Conservation (phyloP, 1,140 invertebrate genomes). For the Copidosoma floridanum region DNA sequence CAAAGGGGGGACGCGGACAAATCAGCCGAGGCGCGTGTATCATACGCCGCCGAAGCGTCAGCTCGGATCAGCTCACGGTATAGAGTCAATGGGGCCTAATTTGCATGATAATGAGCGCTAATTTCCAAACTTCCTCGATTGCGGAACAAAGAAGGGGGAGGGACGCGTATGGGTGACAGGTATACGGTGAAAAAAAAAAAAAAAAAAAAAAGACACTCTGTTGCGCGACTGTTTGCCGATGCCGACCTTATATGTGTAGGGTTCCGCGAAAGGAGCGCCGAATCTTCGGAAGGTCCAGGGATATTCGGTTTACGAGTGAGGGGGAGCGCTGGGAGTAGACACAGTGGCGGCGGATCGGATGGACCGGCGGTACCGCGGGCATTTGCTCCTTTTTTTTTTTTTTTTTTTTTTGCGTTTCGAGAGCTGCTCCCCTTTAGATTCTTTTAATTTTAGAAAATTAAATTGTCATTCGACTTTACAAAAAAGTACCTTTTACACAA, state of each 20-base stretch:
- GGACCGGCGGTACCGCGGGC: neutral
- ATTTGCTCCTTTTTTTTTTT: too few relatives aligned
- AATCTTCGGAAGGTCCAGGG: conserved; percentile 23
- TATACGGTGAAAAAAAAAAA: too few relatives aligned
- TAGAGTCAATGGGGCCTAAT: neutral
- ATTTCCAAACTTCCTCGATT: conserved; percentile 17
- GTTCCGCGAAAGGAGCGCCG: conserved; percentile 20
- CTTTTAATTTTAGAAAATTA: too few relatives aligned
- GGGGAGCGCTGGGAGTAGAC: neutral
- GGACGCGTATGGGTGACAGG: neutral
- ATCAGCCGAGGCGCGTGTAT: neutral
- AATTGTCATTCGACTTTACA: too few relatives aligned
- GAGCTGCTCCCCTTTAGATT: too few relatives aligned
- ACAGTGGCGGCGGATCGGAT: neutral
- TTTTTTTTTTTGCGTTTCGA: too few relatives aligned
- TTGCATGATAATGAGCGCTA: conserved; percentile 23
- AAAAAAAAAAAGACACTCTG: too few relatives aligned
- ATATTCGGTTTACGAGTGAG: neutral
- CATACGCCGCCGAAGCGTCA: conserved; percentile 2
- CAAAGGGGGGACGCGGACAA: neutral
- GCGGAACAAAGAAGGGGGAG: neutral
- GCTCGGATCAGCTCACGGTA: neutral
- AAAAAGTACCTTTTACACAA: too few relatives aligned
- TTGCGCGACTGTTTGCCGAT: too few relatives aligned
- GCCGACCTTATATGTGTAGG: too few relatives aligned